Conservation (phyloP, 2,797 vertebrate genomes). For the Takifugu rubripes region DNA sequence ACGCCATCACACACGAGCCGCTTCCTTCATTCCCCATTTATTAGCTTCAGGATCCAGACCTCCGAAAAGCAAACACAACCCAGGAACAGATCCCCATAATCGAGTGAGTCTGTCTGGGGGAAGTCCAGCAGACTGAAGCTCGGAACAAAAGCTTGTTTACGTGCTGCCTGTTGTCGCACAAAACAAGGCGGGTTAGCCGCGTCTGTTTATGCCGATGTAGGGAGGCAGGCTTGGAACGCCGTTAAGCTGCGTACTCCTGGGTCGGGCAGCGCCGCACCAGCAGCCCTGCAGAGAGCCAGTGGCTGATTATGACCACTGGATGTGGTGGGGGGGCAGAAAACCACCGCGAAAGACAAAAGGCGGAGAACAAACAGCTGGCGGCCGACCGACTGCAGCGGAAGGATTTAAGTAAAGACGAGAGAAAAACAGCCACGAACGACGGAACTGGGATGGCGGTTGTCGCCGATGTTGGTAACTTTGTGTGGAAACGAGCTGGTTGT, state of each 20-base stretch:
- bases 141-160: conserved; percentile 79
- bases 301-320: conserved; percentile 37
- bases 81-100: conserved; percentile 79
- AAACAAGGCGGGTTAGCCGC: conserved; percentile 29
- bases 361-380: conserved; percentile 31
- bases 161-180: conserved; percentile 35
- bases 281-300: conserved; percentile 19
- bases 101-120: conserved; percentile 83
- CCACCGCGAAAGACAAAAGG: conserved; percentile 24
- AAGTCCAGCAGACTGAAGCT: conserved; percentile 68
- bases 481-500: background rate
- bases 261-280: conserved; percentile 8
- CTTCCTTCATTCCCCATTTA: conserved; percentile 31
- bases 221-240: conserved; percentile 62
- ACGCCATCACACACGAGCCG: conserved; percentile 1
- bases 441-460: too few species aligned
- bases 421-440: too few species aligned
- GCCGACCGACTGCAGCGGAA: background rate
- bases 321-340: conserved; percentile 25
- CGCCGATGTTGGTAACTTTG: background rate
- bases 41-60: background rate
- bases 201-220: conserved; percentile 71
- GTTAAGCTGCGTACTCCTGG: conserved; percentile 44
- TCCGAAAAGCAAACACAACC: conserved; percentile 14
- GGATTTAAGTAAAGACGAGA: too few species aligned